Conservation (phyloP, 2,888 invertebrate genomes). For the Merodon equestris region DNA sequence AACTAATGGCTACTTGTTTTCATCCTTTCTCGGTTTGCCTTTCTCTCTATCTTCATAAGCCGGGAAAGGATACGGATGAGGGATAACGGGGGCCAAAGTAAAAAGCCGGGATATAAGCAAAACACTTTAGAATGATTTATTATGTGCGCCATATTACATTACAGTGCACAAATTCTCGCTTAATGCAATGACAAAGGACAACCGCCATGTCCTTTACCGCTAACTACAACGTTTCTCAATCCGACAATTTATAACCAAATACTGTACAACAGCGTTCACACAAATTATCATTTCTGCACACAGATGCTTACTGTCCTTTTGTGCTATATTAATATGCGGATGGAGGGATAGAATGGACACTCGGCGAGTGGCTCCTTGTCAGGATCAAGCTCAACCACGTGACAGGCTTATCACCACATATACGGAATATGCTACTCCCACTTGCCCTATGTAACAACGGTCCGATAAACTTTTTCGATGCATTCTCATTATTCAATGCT, state of each 20-base stretch:
- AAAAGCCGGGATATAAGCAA: constrained; percentile 41
- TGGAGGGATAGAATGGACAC: neutral
- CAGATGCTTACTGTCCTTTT: constrained; percentile 2
- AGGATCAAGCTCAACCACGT: constrained; percentile 6
- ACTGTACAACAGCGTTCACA: neutral
- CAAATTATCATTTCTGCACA: neutral
- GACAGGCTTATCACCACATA: no score
- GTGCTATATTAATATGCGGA: constrained; percentile 44
- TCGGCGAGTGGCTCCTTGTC: constrained; percentile 11
- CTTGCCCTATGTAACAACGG: neutral
- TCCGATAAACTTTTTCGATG: constrained; percentile 63
- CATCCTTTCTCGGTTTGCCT: neutral
- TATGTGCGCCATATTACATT: constrained; percentile 65
- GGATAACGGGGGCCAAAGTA: constrained; percentile 31
- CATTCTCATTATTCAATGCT: constrained; percentile 67
- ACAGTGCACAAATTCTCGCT: constrained; percentile 57
- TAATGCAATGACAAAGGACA: constrained; percentile 62
- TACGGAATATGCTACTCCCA: no score
- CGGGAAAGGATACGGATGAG: constrained; percentile 14
- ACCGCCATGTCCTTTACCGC: constrained; percentile 31
- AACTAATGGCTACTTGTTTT: constrained; percentile 53
- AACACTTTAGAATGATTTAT: constrained; percentile 64
- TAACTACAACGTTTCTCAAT: constrained; percentile 18
- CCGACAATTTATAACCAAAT: constrained; percentile 2
- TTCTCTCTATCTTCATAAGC: neutral